Evolutionary conservation across 1,140 invertebrate genomes (phyloP).

Genomic region (Psilanteris sp.): DNA sequence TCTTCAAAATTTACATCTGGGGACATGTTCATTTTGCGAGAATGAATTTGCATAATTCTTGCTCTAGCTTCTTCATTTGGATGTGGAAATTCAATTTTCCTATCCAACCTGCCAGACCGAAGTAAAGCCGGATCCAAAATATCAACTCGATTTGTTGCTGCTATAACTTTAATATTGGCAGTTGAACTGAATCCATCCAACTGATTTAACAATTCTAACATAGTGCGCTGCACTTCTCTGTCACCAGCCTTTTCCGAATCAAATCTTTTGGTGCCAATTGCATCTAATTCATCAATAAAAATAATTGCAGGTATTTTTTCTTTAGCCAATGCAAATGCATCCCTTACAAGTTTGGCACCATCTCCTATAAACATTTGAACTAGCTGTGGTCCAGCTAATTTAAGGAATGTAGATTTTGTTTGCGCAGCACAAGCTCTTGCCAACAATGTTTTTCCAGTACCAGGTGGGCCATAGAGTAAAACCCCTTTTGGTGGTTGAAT

Average conservation of each 20-base stretch:
- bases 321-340: constrained; percentile 99
- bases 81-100: constrained; percentile 99
- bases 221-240: constrained; percentile 99
- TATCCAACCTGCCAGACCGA: constrained; percentile 96
- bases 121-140: constrained; percentile 99
- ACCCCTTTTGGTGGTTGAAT: constrained; percentile 99
- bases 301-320: constrained; percentile 99
- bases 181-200: constrained; percentile 99
- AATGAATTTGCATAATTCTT: constrained; percentile 99
- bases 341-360: constrained; percentile 98
- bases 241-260: constrained; percentile 99
- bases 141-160: constrained; percentile 99
- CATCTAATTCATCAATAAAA: constrained; percentile 99
- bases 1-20: constrained; percentile 99
- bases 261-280: constrained; percentile 99
- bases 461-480: constrained; percentile 96
- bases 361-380: constrained; percentile 99
- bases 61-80: constrained; percentile 99
- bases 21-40: constrained; percentile 99
- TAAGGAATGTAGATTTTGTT: constrained; percentile 98
- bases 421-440: constrained; percentile 99
- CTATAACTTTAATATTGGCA: constrained; percentile 99
- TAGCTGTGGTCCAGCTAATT: constrained; percentile 98
- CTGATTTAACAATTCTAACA: constrained; percentile 99
- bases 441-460: constrained; percentile 96